These are phyloP conservation scores for Synanthedon tipuliformis DNA, from an alignment of 2,888 invertebrate species.

Conservation along the genomic window DNA sequence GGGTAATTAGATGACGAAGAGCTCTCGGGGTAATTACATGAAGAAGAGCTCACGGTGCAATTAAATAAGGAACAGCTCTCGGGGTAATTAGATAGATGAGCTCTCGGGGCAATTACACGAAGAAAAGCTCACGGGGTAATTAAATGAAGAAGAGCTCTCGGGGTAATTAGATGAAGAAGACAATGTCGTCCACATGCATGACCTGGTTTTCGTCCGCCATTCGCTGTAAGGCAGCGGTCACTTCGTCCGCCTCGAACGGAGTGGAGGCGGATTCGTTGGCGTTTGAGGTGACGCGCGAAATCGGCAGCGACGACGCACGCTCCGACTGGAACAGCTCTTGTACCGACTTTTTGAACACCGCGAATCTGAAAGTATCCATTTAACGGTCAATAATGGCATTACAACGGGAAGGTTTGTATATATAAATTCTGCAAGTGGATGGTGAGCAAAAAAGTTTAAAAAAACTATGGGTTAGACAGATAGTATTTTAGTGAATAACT, in stretches of 20 bases:
- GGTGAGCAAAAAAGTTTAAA: too few species aligned
- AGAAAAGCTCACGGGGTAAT: too few species aligned
- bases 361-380: constrained; percentile 46
- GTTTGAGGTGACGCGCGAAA: constrained; percentile 73
- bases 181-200: constrained; percentile 88
- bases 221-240: constrained; percentile 79
- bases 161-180: constrained; percentile 78
- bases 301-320: constrained; percentile 79
- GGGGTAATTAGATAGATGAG: too few species aligned
- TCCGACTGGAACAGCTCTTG: constrained; percentile 82
- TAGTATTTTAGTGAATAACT: too few species aligned
- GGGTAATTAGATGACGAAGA: too few species aligned
- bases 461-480: too few species aligned
- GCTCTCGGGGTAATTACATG: too few species aligned
- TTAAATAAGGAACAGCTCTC: too few species aligned
- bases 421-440: too few species aligned
- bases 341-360: constrained; percentile 78
- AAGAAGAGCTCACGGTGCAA: too few species aligned
- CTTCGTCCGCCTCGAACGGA: constrained; percentile 76
- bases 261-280: constrained; percentile 72
- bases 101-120: too few species aligned
- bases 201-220: constrained; percentile 94
- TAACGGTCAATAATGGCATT: neutral
- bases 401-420: neutral
- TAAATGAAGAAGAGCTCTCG: too few species aligned